Base-by-base conservation (phyloP, 2,797 vertebrate species). In the Sciaenops ocellatus region DNA sequence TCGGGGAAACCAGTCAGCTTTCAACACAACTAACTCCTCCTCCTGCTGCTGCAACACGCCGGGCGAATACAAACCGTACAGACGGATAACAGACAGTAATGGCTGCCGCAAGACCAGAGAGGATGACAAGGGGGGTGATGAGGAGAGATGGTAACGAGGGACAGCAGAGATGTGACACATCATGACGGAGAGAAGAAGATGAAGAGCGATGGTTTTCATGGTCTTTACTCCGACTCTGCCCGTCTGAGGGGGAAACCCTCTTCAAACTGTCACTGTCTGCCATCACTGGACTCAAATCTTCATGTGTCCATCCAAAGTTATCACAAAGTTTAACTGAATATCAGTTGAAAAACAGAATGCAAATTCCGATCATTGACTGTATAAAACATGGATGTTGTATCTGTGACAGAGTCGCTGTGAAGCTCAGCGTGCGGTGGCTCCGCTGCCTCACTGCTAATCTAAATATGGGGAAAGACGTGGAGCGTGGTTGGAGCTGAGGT, bases 101-200 rank as follows among this genome's bases (percentile, higher is more conserved):
- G 78, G 55, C 67, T 50, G 64, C 70, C 1, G 16, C 72, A 60
- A 44, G 54, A 17, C 24, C 4, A 2, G n/a, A 38, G 20, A 62
- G 22, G 56, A 68, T 69, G 77, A 69, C 57, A 67, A 65, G 28
- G 24, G 41, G 0, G 30, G 52, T n/a, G 79, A 69, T 18, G 83
- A 61, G 57, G 71, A 70, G 56, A 34, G 67, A 26, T 4, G 44
- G 18, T 70, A 62, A 84, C 28, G 30, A 68, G 70, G 54, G 30
- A 69, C 54, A 6, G 24, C 28, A 28, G 50, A 22, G 73, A 77
- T 46, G 48, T 6, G 66, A 57, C 65, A 47, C 55, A 24, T 44
- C 12, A 22, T 55, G 73, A 73, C 46, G 48, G 60, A 52, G 50
- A 57, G 63, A 28, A 41, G 55, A 54, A 38, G 3, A 22, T n/a